A percentile compares a stretch with the other conserved stretches of the same genome.
phyloP scores from a whole-genome alignment of 2,888 invertebrate species.

The Drosophila tanythrix region DNA sequence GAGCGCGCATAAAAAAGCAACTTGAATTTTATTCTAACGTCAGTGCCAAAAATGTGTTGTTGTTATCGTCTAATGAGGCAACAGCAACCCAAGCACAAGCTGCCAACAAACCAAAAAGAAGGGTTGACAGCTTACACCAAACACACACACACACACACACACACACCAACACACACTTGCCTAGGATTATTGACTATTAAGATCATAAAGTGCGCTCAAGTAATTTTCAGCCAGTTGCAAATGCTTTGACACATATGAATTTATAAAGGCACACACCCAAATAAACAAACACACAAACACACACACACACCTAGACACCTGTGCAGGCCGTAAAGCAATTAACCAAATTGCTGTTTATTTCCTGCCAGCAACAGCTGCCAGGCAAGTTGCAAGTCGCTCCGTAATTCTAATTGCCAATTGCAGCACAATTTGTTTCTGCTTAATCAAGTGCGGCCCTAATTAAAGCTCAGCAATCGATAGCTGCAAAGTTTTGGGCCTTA shows the following conservation, averaged over 20 bases:
- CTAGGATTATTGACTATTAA: slow-evolving; percentile 73
- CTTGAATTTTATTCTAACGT: slow-evolving; percentile 79
- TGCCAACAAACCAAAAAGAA: slow-evolving; percentile 23
- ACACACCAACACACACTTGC: background rate
- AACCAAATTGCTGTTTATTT: slow-evolving; percentile 72
- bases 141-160: slow-evolving; percentile 14
- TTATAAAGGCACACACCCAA: slow-evolving; percentile 39
- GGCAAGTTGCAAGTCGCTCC: slow-evolving; percentile 52
- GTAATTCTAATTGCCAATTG: slow-evolving; percentile 54
- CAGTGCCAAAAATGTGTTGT: slow-evolving; percentile 55
- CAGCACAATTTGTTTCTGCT: slow-evolving; percentile 56
- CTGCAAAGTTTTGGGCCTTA: slow-evolving; percentile 12
- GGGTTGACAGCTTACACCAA: slow-evolving; percentile 52
- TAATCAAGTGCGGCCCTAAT: slow-evolving; percentile 55
- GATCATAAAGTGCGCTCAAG: slow-evolving; percentile 61
- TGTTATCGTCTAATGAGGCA: slow-evolving; percentile 69
- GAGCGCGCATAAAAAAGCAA: slow-evolving; percentile 82
- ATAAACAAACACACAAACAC: slow-evolving; percentile 14
- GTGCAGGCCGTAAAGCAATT: slow-evolving; percentile 66
- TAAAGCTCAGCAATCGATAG: slow-evolving; percentile 51
- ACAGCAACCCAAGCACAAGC: slow-evolving; percentile 21
- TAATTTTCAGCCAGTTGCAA: slow-evolving; percentile 65
- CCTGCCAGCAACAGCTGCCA: slow-evolving; percentile 59
- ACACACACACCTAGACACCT: slow-evolving; percentile 27
- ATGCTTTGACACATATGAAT: slow-evolving; percentile 63